Evolutionary conservation across 2,797 vertebrate genomes (phyloP), one percentile per base, ranked within the genome.

Genomic region (Hippopotamyrus pictus): DNA sequence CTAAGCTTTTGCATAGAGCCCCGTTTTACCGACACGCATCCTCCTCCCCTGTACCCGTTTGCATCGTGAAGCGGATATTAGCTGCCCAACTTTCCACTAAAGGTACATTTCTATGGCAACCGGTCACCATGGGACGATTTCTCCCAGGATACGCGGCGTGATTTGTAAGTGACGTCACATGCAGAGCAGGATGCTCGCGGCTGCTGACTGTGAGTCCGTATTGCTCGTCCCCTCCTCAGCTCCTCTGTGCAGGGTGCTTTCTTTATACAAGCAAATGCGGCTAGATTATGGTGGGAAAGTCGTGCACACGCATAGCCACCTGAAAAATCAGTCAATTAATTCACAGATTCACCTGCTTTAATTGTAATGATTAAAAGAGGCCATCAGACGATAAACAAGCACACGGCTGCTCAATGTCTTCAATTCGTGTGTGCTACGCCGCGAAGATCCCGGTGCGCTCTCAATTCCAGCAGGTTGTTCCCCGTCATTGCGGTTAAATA

Each of bases 101-200:
- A 96, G 95, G 94, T 97, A 96, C 94, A 97, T 98, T 96, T 97
- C 97, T 97, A 97, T 97, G 96, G 97, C 96, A 99, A 98, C 97
- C 92, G 93, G 96, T 97, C 96, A 94, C 96, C 94, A 94, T 96
- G 97, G 96, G 96, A 95, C 94, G 94, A 96, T 96, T 95, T 96
- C 96, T 97, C 96, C 95, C 89, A 92, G 95, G 95, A 94, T 95
- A 96, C 95, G 93, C 95, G 93, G 94, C 19, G 91, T 95, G 94
- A 96, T 94, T 91, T 91, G 84, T 86, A 87, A 89, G 94, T 97
- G 95, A 97, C 95, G 96, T 97, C 95, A 97, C 95, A 90, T 89
- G 88, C 87, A 83, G 48, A 89, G 84, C 85, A 86, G 41, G 7
- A 83, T 79, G 1, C 41, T 90, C 37, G 62, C 89, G 48, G 73